A percentile compares a stretch with the other conserved stretches of the same genome.
phyloP scores from a whole-genome alignment of 1,140 invertebrate species.

The Heterodera schachtii region DNA sequence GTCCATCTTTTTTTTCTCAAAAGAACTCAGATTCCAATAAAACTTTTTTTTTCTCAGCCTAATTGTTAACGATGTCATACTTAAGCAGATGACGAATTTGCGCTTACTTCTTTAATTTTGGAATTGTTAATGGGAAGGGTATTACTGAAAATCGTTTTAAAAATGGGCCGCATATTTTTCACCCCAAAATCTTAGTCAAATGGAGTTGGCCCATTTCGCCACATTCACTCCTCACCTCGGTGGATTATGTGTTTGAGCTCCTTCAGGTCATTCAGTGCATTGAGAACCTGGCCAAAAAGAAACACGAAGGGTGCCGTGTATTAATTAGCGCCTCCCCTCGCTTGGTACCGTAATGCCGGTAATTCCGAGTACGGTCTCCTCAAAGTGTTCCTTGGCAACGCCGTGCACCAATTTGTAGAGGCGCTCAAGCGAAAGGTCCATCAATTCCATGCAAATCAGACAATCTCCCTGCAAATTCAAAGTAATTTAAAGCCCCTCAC shows the following conservation, averaged over 20 bases:
- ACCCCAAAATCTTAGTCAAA: too few relatives aligned
- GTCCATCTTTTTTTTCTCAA: too few relatives aligned
- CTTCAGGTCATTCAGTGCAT: slow-evolving; percentile 58
- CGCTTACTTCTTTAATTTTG: too few relatives aligned
- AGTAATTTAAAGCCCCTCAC: neutral
- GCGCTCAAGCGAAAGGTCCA: slow-evolving; percentile 99
- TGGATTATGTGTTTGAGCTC: slow-evolving; percentile 63
- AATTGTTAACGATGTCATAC: too few relatives aligned
- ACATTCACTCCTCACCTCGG: too few relatives aligned
- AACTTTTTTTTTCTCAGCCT: too few relatives aligned
- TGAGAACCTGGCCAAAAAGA: slow-evolving; percentile 34
- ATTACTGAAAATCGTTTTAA: too few relatives aligned
- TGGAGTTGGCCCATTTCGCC: too few relatives aligned
- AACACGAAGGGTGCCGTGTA: neutral
- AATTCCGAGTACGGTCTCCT: slow-evolving; percentile 86
- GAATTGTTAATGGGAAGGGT: too few relatives aligned
- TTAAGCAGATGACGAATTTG: too few relatives aligned
- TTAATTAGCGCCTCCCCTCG: neutral
- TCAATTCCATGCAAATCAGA: slow-evolving; percentile 99
- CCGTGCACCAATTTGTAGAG: slow-evolving; percentile 95
- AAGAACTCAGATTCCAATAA: too few relatives aligned
- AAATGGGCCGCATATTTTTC: too few relatives aligned
- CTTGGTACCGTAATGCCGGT: slow-evolving; percentile 81
- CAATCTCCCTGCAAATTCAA: slow-evolving; percentile 77
- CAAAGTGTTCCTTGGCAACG: slow-evolving; percentile 67